phyloP scores from a whole-genome alignment of 2,113 vertebrate species.

The Callipepla californica region DNA sequence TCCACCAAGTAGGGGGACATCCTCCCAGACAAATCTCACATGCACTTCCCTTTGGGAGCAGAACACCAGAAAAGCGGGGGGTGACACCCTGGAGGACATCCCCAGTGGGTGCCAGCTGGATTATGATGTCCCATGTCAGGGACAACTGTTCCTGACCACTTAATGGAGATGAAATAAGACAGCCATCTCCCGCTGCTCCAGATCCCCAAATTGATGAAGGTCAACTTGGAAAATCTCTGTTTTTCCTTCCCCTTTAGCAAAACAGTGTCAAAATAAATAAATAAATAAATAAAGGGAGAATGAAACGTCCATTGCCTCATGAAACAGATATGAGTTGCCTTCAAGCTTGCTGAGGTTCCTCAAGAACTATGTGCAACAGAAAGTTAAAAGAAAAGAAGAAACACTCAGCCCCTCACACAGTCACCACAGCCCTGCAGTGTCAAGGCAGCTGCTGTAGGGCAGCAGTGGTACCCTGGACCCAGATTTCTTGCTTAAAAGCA shows the following conservation, averaged over 20 bases:
- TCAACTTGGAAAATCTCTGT: background rate
- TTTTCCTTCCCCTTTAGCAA: background rate
- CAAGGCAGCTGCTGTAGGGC: background rate
- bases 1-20: rapidly evolving
- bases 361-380: background rate
- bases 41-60: no score
- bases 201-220: background rate
- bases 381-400: background rate
- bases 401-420: background rate
- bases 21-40: background rate
- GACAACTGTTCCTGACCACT: background rate
- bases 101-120: background rate
- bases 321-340: background rate
- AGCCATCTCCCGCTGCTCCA: background rate
- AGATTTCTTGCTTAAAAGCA: background rate
- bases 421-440: background rate
- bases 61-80: rapidly evolving
- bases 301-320: background rate
- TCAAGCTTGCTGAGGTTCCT: background rate
- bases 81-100: background rate
- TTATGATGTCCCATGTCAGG: background rate
- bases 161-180: background rate
- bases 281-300: background rate
- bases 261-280: background rate
- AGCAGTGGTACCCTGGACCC: background rate